These are phyloP conservation scores for Watsonalla cultraria DNA, from an alignment of 2,888 invertebrate genomes.

Conservation along the genomic window DNA sequence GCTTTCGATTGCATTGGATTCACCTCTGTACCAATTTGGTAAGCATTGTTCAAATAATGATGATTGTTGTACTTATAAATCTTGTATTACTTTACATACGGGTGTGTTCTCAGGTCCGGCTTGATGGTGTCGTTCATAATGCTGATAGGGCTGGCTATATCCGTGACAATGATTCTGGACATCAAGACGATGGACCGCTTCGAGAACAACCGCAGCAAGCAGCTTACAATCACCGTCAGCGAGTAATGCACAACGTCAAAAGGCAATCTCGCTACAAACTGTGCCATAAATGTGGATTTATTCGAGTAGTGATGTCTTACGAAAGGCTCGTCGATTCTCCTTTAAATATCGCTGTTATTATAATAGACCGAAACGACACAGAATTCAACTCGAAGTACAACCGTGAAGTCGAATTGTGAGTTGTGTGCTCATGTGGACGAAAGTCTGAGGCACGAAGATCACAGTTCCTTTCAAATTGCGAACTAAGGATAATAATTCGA, in stretches of 20 bases:
- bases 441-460: no score
- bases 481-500: no score
- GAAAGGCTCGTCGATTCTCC: no score
- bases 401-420: no score
- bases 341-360: no score
- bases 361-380: no score
- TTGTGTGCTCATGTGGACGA: no score
- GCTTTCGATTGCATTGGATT: constrained; percentile 95
- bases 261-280: not conserved
- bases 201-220: constrained; percentile 97
- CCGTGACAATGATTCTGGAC: constrained; percentile 91
- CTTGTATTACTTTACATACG: constrained; percentile 1
- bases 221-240: constrained; percentile 87
- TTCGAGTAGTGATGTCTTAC: no score
- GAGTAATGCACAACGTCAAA: constrained; percentile 71
- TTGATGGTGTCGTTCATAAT: constrained; percentile 89
- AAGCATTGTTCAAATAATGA: constrained; percentile 16
- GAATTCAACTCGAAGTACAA: no score
- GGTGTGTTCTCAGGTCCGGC: constrained; percentile 79
- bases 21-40: constrained; percentile 94
- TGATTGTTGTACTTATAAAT: not conserved
- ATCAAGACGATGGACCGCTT: constrained; percentile 98
- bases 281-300: no score
- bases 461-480: no score
- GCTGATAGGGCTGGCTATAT: constrained; percentile 86